phyloP scores from a whole-genome alignment of 2,113 vertebrate genomes.

The Clarias magur region DNA sequence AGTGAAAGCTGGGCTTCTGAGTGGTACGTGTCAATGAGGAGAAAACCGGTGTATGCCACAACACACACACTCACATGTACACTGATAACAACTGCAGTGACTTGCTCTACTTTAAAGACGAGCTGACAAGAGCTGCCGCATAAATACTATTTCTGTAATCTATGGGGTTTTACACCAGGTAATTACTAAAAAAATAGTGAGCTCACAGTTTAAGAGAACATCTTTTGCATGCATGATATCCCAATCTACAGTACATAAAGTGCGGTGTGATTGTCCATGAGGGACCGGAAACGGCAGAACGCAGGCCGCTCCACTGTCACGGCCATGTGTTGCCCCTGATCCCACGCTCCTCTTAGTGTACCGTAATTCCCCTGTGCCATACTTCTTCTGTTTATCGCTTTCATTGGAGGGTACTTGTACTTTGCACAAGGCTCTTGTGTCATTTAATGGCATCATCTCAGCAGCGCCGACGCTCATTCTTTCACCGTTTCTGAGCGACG shows the following conservation, averaged over 20 bases:
- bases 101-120: conserved; percentile 19
- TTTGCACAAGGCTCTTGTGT: conserved; percentile 62
- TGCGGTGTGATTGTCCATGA: conserved; percentile 39
- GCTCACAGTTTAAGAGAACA: conserved; percentile 64
- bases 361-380: conserved; percentile 45
- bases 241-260: conserved; percentile 58
- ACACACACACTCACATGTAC: conserved; percentile 32
- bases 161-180: conserved; percentile 59
- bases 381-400: conserved; percentile 67
- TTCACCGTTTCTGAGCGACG: conserved; percentile 45
- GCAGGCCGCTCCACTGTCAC: conserved; percentile 52
- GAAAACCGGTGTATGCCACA: conserved; percentile 62
- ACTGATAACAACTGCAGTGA: conserved; percentile 62
- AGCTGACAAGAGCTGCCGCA: conserved; percentile 39
- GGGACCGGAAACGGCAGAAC: conserved; percentile 43
- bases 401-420: conserved; percentile 64
- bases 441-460: conserved; percentile 55
- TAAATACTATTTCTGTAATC: conserved; percentile 49
- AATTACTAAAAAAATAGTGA: conserved; percentile 66
- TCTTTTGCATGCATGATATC: conserved; percentile 53
- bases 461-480: conserved; percentile 1
- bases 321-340: conserved; percentile 42
- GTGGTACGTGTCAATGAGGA: conserved; percentile 71
- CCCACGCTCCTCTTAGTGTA: conserved; percentile 31
- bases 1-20: conserved; percentile 64